Evolutionary conservation across 2,888 invertebrate species (phyloP).

Genomic region (Perizoma affinitatum): DNA sequence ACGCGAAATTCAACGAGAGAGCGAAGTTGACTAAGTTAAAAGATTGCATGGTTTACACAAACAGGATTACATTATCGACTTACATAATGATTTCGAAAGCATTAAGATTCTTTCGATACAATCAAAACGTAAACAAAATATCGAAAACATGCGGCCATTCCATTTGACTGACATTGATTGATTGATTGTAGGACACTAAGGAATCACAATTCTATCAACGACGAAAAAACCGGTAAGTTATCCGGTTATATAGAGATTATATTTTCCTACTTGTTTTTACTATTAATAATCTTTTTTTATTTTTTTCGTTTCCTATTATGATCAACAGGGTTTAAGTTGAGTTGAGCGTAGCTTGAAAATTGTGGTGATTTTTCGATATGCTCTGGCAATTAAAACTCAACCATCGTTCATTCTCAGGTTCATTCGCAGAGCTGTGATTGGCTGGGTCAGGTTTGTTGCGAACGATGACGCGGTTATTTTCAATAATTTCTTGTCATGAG

Average conservation of each 20-base stretch:
- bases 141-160: constrained; percentile 62
- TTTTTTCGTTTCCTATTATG: no score
- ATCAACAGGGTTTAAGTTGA: no score
- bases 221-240: constrained; percentile 5
- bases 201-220: not conserved
- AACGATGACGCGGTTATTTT: constrained; percentile 83
- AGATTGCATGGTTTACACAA: constrained; percentile 1
- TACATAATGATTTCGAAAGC: not conserved
- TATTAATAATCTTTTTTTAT: no score
- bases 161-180: constrained; percentile 11
- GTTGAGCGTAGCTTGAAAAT: no score
- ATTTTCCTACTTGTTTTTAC: not conserved
- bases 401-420: constrained; percentile 6
- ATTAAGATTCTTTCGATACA: constrained; percentile 15
- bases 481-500: constrained; percentile 81
- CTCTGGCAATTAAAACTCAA: constrained; percentile 11
- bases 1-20: not conserved
- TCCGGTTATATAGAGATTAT: constrained; percentile 12
- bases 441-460: constrained; percentile 28
- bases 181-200: not conserved
- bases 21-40: no score
- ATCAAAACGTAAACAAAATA: constrained; percentile 65
- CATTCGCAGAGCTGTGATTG: constrained; percentile 18
- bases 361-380: not conserved
- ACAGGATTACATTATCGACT: constrained; percentile 8